phyloP scores from a whole-genome alignment of 2,797 vertebrate genomes.

The Trachops cirrhosus region DNA sequence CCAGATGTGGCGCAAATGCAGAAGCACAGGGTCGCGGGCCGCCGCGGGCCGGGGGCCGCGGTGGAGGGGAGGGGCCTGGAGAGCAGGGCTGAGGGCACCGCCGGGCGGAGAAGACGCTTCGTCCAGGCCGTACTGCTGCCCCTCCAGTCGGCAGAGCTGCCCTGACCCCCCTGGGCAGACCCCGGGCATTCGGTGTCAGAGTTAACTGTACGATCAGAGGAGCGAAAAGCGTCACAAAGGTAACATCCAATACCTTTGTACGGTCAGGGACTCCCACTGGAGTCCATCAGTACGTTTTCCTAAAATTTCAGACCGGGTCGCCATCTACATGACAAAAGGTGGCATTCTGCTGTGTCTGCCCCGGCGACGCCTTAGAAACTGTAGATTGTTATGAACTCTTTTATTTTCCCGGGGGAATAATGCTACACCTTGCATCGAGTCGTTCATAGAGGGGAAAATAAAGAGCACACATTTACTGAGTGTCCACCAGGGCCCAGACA shows the following conservation, averaged over 20 bases:
- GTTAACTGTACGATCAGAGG: neutral
- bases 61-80: neutral
- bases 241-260: neutral
- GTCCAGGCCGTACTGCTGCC: accelerated
- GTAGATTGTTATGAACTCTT: too few species aligned
- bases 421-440: neutral
- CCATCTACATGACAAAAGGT: neutral
- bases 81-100: accelerated
- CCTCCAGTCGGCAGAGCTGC: accelerated
- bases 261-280: neutral
- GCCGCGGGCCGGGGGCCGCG: accelerated
- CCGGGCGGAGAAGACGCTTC: neutral
- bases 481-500: neutral
- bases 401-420: neutral
- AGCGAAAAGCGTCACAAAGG: neutral
- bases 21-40: accelerated
- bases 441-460: neutral
- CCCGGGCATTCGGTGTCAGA: neutral
- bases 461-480: neutral
- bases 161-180: neutral
- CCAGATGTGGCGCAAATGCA: neutral
- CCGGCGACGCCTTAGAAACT: accelerated
- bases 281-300: neutral
- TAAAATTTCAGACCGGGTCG: neutral
- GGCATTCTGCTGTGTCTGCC: neutral